phyloP scores from a whole-genome alignment of 30 jellyfish, hydroid and myxozoan species.

The Aurelia sp. region DNA sequence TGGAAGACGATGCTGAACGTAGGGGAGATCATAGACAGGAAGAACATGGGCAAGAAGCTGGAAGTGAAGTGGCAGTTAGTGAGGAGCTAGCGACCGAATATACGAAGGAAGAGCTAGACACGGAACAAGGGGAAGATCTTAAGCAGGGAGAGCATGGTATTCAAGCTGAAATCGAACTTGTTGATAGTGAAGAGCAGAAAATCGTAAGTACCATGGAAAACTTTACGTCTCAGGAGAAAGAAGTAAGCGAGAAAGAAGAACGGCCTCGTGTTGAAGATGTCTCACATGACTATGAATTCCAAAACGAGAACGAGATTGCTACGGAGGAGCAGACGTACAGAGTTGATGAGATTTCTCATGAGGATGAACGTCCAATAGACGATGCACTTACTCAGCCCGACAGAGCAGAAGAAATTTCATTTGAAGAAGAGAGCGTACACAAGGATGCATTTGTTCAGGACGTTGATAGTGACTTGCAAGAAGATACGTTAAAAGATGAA shows the following conservation, averaged over 20 bases:
- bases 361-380: too few species aligned
- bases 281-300: background rate
- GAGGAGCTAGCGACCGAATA: background rate
- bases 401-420: too few species aligned
- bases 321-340: background rate
- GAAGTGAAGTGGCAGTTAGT: too few species aligned
- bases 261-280: conserved; percentile 1
- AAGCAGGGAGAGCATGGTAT: background rate
- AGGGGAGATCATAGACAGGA: too few species aligned
- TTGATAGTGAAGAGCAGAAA: background rate
- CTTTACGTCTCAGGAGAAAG: background rate
- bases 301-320: background rate
- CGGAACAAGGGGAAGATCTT: background rate
- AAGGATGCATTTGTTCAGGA: too few species aligned
- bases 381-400: too few species aligned
- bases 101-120: background rate
- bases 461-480: too few species aligned
- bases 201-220: background rate
- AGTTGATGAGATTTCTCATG: background rate
- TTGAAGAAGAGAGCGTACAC: too few species aligned
- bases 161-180: background rate
- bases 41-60: too few species aligned
- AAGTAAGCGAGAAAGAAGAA: background rate
- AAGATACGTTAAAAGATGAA: background rate
- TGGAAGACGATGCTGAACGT: background rate